Evolutionary conservation across 92 coral and sea anemone genomes (phyloP).

Genomic region (Blastomussa wellsi): DNA sequence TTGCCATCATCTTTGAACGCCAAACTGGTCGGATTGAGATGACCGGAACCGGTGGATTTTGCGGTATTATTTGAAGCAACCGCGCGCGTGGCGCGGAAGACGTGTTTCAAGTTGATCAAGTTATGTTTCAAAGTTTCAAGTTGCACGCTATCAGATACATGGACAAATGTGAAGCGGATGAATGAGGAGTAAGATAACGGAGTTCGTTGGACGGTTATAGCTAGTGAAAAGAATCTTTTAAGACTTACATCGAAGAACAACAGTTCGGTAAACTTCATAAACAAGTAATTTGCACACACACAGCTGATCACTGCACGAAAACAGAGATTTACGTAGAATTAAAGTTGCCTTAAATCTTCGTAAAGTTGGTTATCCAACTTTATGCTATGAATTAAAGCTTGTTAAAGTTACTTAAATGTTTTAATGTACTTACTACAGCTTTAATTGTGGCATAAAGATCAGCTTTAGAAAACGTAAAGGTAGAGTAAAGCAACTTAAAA

Average conservation of each 20-base stretch:
- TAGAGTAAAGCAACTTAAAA: no score
- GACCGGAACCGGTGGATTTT: neutral
- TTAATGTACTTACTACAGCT: no score
- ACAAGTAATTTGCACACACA: neutral
- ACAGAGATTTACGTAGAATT: no score
- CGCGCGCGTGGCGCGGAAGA: neutral
- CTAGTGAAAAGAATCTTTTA: neutral
- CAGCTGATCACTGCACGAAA: no score
- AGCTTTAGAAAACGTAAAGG: no score
- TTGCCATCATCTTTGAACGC: neutral
- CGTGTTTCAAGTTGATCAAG: no score
- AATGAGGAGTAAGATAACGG: neutral
- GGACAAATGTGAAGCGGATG: neutral
- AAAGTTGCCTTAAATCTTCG: no score
- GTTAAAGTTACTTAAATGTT: no score
- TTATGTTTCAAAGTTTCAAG: neutral
- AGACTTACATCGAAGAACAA: neutral
- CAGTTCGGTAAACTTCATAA: neutral
- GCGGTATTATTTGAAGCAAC: neutral
- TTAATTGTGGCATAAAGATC: no score
- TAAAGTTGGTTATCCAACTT: no score
- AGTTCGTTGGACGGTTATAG: neutral
- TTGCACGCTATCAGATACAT: neutral
- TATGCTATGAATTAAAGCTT: no score
- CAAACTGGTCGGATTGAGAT: neutral